phyloP scores from a whole-genome alignment of 2,888 invertebrate species.

The Chymomyza procnemis region DNA sequence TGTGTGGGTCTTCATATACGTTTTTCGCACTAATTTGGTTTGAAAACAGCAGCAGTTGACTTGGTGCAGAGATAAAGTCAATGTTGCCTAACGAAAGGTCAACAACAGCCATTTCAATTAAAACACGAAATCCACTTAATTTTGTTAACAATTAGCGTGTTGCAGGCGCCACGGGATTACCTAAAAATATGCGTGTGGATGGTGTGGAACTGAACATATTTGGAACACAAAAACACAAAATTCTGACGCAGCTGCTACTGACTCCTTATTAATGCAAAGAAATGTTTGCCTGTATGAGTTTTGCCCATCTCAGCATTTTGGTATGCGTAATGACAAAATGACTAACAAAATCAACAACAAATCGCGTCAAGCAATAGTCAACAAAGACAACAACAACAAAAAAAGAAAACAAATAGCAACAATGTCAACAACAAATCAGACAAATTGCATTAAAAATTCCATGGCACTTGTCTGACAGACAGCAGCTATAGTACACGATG shows the following conservation, averaged over 20 bases:
- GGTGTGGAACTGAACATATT: constrained; percentile 9
- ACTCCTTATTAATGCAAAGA: no score
- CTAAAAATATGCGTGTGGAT: constrained; percentile 14
- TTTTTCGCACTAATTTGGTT: constrained; percentile 43
- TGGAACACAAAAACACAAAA: no score
- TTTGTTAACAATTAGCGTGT: constrained; percentile 68
- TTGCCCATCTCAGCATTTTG: no score
- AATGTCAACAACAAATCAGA: constrained; percentile 71
- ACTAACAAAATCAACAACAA: constrained; percentile 71
- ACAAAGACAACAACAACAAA: constrained; percentile 4
- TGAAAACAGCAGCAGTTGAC: constrained; percentile 41
- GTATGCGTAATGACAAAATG: constrained; percentile 63
- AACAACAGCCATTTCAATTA: constrained; percentile 55
- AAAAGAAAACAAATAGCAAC: constrained; percentile 35
- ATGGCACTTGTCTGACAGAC: constrained; percentile 63
- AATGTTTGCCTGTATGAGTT: no score
- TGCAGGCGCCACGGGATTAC: constrained; percentile 15
- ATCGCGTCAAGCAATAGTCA: constrained; percentile 59
- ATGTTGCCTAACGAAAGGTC: constrained; percentile 13
- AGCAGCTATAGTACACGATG: constrained; percentile 39
- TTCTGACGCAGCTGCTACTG: no score
- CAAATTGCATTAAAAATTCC: constrained; percentile 73
- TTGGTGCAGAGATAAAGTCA: constrained; percentile 8
- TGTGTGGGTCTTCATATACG: constrained; percentile 21
- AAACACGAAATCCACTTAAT: constrained; percentile 66